phyloP scores from a whole-genome alignment of 2,797 vertebrate genomes.

The Hippoglossus hippoglossus region DNA sequence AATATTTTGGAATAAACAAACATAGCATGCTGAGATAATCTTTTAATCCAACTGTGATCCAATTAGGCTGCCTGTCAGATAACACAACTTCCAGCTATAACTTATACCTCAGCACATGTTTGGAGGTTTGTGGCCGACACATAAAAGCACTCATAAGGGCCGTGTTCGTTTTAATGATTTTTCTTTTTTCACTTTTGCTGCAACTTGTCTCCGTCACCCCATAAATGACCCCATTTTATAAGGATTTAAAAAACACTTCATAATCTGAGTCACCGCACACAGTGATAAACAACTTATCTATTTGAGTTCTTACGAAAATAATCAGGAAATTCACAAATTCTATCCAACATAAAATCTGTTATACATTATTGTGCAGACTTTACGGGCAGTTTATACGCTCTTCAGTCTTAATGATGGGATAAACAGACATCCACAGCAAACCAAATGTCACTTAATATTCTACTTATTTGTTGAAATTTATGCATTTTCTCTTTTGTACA shows the following conservation, averaged over 20 bases:
- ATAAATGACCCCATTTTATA: too few species aligned
- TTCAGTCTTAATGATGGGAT: too few species aligned
- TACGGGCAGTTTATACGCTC: too few species aligned
- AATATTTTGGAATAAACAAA: conserved; percentile 42
- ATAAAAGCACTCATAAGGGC: neutral
- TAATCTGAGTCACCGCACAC: neutral
- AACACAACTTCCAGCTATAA: conserved; percentile 21
- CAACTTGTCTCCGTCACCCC: neutral
- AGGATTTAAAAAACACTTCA: neutral
- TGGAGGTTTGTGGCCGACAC: neutral
- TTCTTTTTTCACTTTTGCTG: neutral
- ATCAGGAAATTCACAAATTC: neutral
- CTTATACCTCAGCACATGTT: neutral
- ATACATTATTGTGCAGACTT: too few species aligned
- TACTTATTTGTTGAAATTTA: too few species aligned
- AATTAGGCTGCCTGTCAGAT: conserved; percentile 24
- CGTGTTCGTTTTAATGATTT: neutral
- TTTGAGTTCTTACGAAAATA: neutral
- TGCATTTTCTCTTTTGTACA: too few species aligned
- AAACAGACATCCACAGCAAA: too few species aligned
- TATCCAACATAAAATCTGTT: too few species aligned
- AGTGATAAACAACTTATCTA: neutral
- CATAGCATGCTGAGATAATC: conserved; percentile 31
- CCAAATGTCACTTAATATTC: too few species aligned
- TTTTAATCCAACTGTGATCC: conserved; percentile 51